These are phyloP conservation scores for Paradoxurus hermaphroditus DNA, from an alignment of 2,113 vertebrate genomes.

Conservation along the genomic window DNA sequence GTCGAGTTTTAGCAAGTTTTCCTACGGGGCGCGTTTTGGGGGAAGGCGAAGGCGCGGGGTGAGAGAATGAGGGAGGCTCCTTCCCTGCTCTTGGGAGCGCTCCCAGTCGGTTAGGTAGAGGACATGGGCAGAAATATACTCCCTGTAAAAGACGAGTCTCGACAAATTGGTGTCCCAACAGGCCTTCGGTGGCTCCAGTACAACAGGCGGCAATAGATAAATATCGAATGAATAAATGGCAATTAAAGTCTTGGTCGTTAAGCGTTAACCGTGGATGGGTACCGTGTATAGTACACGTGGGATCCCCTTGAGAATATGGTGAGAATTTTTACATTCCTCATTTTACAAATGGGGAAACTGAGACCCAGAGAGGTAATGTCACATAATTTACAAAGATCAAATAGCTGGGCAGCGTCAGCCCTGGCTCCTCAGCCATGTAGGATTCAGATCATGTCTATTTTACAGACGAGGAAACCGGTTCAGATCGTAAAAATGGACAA, in stretches of 20 bases:
- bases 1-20: conserved; percentile 19
- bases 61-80: not conserved
- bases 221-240: not conserved
- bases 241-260: not conserved
- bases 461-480: not conserved
- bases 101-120: not conserved
- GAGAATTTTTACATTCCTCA: not conserved
- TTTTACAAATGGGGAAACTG: conserved; percentile 41
- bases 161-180: not conserved
- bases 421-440: not conserved
- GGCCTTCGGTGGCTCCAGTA: not conserved
- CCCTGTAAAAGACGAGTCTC: not conserved
- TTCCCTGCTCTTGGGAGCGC: not conserved
- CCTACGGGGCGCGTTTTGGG: not conserved
- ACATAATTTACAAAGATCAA: not conserved
- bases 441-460: not conserved
- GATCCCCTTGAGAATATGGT: not conserved
- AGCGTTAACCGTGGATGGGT: not conserved
- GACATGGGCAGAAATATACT: not conserved
- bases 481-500: not conserved
- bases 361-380: not conserved
- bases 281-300: not conserved
- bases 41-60: not conserved
- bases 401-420: conserved; percentile 1
- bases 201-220: not conserved